Evolutionary conservation across 2,113 vertebrate genomes (phyloP).

Genomic region (Amia ocellicauda): DNA sequence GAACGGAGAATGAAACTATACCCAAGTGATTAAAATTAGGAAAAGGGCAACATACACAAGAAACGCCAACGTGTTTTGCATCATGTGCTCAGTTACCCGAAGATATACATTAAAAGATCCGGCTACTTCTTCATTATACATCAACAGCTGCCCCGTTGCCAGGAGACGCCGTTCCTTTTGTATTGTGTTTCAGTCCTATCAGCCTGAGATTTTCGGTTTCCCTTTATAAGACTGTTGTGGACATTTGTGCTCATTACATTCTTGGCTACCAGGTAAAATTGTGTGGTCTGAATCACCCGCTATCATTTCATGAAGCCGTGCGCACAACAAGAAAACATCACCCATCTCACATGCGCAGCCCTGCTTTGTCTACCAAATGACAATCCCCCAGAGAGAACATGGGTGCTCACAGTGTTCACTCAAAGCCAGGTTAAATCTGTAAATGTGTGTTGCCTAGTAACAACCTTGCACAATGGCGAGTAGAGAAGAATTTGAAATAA

Average conservation of each 20-base stretch:
- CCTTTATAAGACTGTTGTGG: conserved; percentile 37
- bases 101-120: too few relatives aligned
- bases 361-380: too few relatives aligned
- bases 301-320: background rate
- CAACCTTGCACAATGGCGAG: conserved; percentile 40
- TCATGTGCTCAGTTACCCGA: too few relatives aligned
- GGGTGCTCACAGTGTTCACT: conserved; percentile 8
- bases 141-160: conserved; percentile 64
- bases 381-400: too few relatives aligned
- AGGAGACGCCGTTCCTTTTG: conserved; percentile 57
- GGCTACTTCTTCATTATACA: too few relatives aligned
- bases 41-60: too few relatives aligned
- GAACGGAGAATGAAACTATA: too few relatives aligned
- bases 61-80: too few relatives aligned
- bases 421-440: conserved; percentile 9
- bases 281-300: too few relatives aligned
- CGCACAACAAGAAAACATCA: background rate
- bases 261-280: background rate
- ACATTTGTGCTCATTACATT: conserved; percentile 11
- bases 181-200: conserved; percentile 34
- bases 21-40: too few relatives aligned
- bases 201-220: conserved; percentile 27
- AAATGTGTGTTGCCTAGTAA: conserved; percentile 23
- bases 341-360: too few relatives aligned
- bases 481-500: conserved; percentile 61